Base-by-base conservation (phyloP, 2,113 vertebrate genomes). In the Nesogale talazaci region DNA sequence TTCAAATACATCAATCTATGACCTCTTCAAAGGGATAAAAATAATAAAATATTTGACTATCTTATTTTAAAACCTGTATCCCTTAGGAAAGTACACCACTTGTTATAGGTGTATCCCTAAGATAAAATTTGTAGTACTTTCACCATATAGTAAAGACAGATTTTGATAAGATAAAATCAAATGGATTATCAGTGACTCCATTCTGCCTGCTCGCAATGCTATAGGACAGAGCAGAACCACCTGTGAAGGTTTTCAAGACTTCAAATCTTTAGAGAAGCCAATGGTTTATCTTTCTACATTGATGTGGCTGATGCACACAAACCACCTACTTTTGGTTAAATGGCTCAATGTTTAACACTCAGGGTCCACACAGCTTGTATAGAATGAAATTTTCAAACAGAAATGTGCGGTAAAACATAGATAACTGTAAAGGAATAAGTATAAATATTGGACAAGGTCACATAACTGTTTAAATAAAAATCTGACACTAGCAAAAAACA, bases 1-100 rank as follows among this genome's bases (percentile, higher is more conserved):
- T 31, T 87, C 31, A n/a, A 75, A 89, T 86, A 92, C 65, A 80
- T 72, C 17, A 80, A 94, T 86, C 31, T 2, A 93, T 46, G 65
- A 27, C 10, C 1, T 83, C 36, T 52, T 52, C 46, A 52, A 46
- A 52, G 46, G 46, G 46, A 52, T 52, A 52, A 52, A 52, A 52
- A 52, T 9, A 52, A 52, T 52, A 52, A 52, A 52, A 52, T 52
- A 52, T 52, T 52, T 52, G 46, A 2, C 38, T 27, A 17, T 16
- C 23, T 76, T 76, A 29, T 29, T 42, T 76, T 42, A 6, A 40
- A 27, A 46, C 29, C 40, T 77, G 25, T 52, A 46, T 52, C 27
- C 27, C 75, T 77, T 29, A 12, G 25, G 31, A 16, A 77, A 77
- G 40, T 8, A 31, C 6, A 46, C 38, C 27, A 27, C 27, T 46